These are phyloP conservation scores for Choristoneura rosaceana DNA, from an alignment of 2,888 invertebrate species.

Conservation along the genomic window DNA sequence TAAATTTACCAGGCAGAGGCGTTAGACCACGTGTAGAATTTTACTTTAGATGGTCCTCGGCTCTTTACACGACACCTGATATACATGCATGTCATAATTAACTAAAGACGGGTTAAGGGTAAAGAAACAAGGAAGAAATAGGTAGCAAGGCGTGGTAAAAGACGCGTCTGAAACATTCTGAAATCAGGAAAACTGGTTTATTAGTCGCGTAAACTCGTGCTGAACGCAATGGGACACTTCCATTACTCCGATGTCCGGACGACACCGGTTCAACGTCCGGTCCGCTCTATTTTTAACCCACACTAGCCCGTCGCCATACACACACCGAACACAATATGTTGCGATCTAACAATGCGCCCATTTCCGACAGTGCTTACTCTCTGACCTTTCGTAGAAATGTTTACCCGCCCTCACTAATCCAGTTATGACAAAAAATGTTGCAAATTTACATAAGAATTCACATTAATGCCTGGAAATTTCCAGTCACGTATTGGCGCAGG, in stretches of 20 bases:
- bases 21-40: not conserved
- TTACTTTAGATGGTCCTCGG: not conserved
- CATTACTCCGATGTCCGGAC: conserved; percentile 77
- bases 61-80: not conserved
- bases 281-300: conserved; percentile 77
- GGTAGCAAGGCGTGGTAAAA: not conserved
- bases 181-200: conserved; percentile 66
- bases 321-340: conserved; percentile 62
- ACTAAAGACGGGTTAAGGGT: not conserved
- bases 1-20: not conserved
- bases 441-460: conserved; percentile 47
- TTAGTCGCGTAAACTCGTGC: conserved; percentile 65
- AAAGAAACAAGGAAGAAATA: not conserved
- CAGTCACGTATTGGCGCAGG: conserved; percentile 67
- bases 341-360: conserved; percentile 61
- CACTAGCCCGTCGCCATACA: conserved; percentile 58
- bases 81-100: too few relatives aligned
- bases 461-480: conserved; percentile 58
- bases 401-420: not conserved
- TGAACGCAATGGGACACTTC: conserved; percentile 73
- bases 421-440: conserved; percentile 21
- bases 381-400: conserved; percentile 52
- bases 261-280: conserved; percentile 81
- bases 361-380: conserved; percentile 52
- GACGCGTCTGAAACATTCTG: conserved; percentile 48